A percentile compares a stretch with the other conserved stretches of the same genome.
Conservation (phyloP, 2,113 vertebrate genomes). For the Mesoclemmys tuberculata region DNA sequence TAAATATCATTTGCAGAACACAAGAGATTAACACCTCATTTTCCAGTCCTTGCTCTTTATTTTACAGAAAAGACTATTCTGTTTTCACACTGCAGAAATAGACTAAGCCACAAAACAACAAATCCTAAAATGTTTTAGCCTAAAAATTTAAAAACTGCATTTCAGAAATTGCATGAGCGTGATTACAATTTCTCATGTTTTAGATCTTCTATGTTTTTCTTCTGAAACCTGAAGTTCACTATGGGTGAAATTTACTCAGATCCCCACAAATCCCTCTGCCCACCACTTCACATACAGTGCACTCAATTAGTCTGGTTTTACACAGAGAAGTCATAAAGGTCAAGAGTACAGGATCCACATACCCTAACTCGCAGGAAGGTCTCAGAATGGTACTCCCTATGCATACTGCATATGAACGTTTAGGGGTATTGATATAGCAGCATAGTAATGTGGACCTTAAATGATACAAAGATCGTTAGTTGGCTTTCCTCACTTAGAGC, state of each 20-base stretch:
- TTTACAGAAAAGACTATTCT: rapidly evolving
- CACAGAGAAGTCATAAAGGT: background rate
- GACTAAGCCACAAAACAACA: rapidly evolving
- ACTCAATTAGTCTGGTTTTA: background rate
- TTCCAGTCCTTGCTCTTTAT: background rate
- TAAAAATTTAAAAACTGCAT: background rate
- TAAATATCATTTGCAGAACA: background rate
- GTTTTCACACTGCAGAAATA: background rate
- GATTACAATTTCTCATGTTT: background rate
- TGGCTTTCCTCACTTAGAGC: background rate
- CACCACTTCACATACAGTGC: rapidly evolving
- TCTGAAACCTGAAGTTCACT: background rate
- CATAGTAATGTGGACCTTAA: background rate
- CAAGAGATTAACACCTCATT: background rate
- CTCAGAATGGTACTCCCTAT: background rate
- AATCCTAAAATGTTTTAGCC: background rate
- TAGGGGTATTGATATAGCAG: background rate
- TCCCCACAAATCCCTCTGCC: background rate
- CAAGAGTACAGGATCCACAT: background rate
- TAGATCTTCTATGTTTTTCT: background rate
- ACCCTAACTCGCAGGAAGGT: background rate
- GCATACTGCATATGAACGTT: background rate
- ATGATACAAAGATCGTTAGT: background rate
- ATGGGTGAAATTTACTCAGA: background rate
- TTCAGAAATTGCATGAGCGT: background rate